Evolutionary conservation across 2,797 vertebrate genomes (phyloP).

Genomic region (Diglossa cyanea): DNA sequence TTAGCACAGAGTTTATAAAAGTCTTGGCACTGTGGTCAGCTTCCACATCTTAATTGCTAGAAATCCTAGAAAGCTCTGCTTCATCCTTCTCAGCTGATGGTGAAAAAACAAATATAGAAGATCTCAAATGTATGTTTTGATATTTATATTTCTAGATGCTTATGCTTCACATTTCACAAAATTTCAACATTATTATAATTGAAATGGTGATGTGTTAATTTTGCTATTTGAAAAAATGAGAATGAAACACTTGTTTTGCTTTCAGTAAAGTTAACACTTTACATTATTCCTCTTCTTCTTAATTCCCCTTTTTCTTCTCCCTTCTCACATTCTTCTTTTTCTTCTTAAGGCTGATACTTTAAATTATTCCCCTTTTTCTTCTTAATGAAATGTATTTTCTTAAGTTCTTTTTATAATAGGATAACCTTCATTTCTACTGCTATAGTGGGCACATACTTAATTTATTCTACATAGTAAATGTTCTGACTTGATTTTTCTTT

Average conservation of each 20-base stretch:
- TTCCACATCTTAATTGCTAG: background rate
- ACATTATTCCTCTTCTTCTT: background rate
- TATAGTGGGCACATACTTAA: background rate
- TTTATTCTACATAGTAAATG: background rate
- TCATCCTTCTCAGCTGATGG: background rate
- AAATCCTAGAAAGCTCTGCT: background rate
- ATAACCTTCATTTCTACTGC: background rate
- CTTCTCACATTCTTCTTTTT: background rate
- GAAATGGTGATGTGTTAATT: background rate
- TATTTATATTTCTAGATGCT: background rate
- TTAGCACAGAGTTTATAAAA: background rate
- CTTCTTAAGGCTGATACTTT: background rate
- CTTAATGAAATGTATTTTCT: background rate
- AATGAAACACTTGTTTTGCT: background rate
- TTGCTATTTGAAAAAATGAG: background rate
- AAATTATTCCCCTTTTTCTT: background rate
- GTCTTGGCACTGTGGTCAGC: background rate
- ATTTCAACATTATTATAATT: background rate
- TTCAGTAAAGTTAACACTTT: background rate
- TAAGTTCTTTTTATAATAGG: background rate
- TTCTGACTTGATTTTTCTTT: constrained; percentile 9
- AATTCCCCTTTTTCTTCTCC: background rate
- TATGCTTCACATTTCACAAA: background rate
- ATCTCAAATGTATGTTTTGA: background rate
- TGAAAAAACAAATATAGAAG: background rate